phyloP scores from a whole-genome alignment of 2,113 vertebrate species.

The Solea senegalensis region DNA sequence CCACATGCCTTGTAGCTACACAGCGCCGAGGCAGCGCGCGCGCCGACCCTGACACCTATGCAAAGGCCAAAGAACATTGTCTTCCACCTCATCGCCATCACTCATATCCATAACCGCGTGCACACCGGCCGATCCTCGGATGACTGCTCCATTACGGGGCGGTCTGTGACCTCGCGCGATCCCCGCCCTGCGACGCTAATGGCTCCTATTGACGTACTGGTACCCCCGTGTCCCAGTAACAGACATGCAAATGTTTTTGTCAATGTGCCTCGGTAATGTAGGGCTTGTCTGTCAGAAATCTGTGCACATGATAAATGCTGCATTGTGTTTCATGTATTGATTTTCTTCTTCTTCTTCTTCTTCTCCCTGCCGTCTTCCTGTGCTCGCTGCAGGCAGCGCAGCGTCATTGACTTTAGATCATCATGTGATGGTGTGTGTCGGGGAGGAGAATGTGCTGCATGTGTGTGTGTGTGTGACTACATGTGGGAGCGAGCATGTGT shows the following conservation, averaged over 20 bases:
- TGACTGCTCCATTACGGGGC: slow-evolving; percentile 41
- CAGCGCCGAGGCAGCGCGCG: background rate
- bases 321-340: slow-evolving; percentile 49
- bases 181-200: slow-evolving; percentile 29
- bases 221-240: slow-evolving; percentile 26
- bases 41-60: slow-evolving; percentile 32
- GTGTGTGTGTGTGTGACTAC: background rate
- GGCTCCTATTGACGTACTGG: slow-evolving; percentile 37
- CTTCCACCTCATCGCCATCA: slow-evolving; percentile 22
- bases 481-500: slow-evolving; percentile 9
- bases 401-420: slow-evolving; percentile 39
- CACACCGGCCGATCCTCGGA: slow-evolving; percentile 21
- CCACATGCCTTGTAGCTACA: slow-evolving; percentile 4
- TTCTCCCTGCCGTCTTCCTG: slow-evolving; percentile 1
- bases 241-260: slow-evolving; percentile 39
- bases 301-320: slow-evolving; percentile 49
- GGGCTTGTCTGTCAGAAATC: slow-evolving; percentile 39
- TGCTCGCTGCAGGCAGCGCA: slow-evolving; percentile 19
- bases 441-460: background rate
- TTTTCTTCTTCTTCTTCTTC: slow-evolving; percentile 3
- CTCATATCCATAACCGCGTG: slow-evolving; percentile 27
- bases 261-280: slow-evolving; percentile 19
- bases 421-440: slow-evolving; percentile 19
- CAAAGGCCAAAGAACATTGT: slow-evolving; percentile 24
- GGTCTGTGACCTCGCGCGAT: slow-evolving; percentile 43